These are phyloP conservation scores for Lacerta bilineata DNA, from an alignment of 2,797 vertebrate genomes.

Conservation along the genomic window DNA sequence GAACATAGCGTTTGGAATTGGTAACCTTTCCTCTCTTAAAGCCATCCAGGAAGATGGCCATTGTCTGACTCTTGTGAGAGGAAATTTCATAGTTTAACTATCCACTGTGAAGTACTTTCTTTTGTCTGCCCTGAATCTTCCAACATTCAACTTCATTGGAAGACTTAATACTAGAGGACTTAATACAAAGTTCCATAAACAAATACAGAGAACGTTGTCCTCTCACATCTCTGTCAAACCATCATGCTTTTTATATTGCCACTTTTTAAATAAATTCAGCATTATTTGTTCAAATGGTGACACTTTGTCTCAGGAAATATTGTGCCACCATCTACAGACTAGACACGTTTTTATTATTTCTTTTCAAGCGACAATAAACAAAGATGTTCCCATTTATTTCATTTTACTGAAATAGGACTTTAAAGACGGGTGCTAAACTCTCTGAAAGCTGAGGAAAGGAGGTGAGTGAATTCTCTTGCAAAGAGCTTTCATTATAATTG, in stretches of 20 bases:
- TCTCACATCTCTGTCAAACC: background rate
- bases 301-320: conserved; percentile 13
- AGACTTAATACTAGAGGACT: background rate
- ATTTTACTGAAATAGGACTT: conserved; percentile 13
- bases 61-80: no score
- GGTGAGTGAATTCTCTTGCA: background rate
- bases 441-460: background rate
- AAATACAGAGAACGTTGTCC: background rate
- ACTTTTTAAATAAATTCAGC: background rate
- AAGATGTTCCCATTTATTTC: background rate
- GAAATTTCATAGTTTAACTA: no score
- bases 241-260: background rate
- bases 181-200: background rate
- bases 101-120: no score
- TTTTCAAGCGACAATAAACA: conserved; percentile 12
- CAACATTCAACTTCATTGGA: no score
- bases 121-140: no score
- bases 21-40: no score
- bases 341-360: background rate
- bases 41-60: no score
- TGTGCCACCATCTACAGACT: background rate
- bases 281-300: background rate
- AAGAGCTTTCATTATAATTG: background rate
- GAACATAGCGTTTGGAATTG: no score
- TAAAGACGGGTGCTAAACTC: background rate